Percentiles rank a stretch among this genome's conserved stretches.
Evolutionary conservation across 2,888 invertebrate genomes (phyloP).

Genomic region (Masnerella sp.): DNA sequence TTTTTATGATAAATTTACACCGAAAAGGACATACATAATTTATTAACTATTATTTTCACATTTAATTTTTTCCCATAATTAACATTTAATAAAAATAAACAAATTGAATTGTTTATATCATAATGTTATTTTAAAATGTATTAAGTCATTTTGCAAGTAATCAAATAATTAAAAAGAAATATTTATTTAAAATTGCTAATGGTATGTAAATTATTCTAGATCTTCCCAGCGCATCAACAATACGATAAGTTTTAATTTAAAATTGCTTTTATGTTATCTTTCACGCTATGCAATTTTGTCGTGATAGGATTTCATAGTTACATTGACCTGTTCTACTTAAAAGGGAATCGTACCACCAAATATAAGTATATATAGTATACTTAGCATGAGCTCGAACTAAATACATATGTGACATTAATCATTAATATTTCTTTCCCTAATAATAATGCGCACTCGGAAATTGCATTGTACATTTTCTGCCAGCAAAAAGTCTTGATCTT

Average conservation of each 20-base stretch:
- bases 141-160: too few relatives aligned
- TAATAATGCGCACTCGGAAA: background rate
- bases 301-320: slow-evolving; percentile 56
- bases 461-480: too few relatives aligned
- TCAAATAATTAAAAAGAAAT: too few relatives aligned
- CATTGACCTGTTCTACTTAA: slow-evolving; percentile 66
- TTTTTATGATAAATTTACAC: background rate
- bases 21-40: background rate
- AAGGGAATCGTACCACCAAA: slow-evolving; percentile 55
- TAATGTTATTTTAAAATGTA: too few relatives aligned
- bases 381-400: slow-evolving; percentile 60
- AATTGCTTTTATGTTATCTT: slow-evolving; percentile 39
- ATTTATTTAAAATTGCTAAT: background rate
- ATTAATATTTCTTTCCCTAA: background rate
- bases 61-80: too few relatives aligned
- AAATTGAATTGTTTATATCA: too few relatives aligned
- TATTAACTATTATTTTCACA: too few relatives aligned
- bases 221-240: slow-evolving; percentile 14
- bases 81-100: too few relatives aligned
- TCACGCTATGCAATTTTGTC: slow-evolving; percentile 53
- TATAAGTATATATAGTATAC: slow-evolving; percentile 57
- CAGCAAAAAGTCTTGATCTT: too few relatives aligned
- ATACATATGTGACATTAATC: slow-evolving; percentile 52
- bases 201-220: background rate
- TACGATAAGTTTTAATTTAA: slow-evolving; percentile 34